phyloP scores from a whole-genome alignment of 1,140 invertebrate genomes.

The Xylocopa sonorina region DNA sequence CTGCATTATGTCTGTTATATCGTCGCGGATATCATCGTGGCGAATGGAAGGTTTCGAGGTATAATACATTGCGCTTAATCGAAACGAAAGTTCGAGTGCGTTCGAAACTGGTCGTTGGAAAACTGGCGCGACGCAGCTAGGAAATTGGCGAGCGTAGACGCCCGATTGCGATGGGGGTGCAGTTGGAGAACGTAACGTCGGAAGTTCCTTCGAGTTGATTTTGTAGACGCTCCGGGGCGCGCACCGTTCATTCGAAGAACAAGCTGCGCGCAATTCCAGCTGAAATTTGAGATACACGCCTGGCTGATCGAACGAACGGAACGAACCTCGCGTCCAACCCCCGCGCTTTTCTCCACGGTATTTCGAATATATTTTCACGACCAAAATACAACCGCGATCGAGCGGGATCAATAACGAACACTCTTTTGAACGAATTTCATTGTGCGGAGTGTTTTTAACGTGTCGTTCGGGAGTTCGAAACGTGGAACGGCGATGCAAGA shows the following conservation, averaged over 20 bases:
- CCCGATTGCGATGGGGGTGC: background rate
- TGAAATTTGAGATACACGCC: background rate
- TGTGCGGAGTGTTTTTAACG: background rate
- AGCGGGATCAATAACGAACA: background rate
- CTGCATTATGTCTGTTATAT: background rate
- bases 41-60: too few species aligned
- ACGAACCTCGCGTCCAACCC: too few species aligned
- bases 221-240: background rate
- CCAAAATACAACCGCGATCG: background rate
- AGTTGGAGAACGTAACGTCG: background rate
- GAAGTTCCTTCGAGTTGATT: conserved; percentile 14
- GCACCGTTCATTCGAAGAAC: background rate
- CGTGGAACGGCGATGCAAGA: background rate
- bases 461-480: background rate
- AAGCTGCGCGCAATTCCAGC: background rate
- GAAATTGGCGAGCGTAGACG: background rate
- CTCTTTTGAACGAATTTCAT: background rate
- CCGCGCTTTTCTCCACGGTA: background rate
- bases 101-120: background rate
- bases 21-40: background rate
- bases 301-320: too few species aligned
- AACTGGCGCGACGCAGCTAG: background rate
- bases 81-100: background rate
- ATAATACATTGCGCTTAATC: too few species aligned
- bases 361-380: background rate